A percentile compares a stretch with the other conserved stretches of the same genome.
These are phyloP conservation scores for Mirounga angustirostris DNA, from an alignment of 2,113 vertebrate species.

Conservation along the genomic window DNA sequence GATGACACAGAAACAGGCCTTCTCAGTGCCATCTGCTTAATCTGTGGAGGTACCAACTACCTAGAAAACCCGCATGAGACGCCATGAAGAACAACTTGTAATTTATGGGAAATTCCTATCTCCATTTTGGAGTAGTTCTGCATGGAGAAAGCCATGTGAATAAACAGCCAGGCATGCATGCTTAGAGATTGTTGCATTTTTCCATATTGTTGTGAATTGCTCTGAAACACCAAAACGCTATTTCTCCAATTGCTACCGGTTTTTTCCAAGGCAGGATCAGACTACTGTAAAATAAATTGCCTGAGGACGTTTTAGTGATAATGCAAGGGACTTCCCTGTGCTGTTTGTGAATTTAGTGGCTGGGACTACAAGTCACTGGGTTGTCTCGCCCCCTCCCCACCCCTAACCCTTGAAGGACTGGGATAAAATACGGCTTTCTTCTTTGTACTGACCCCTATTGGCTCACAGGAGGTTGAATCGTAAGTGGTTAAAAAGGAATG, in stretches of 20 bases:
- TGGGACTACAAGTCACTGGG: not conserved
- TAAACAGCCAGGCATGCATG: not conserved
- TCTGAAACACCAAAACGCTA: not conserved
- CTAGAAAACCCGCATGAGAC: not conserved
- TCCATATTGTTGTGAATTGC: not conserved
- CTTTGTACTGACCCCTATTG: constrained; percentile 35
- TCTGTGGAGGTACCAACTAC: constrained; percentile 93
- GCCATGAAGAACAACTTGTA: not conserved
- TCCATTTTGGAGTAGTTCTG: constrained; percentile 14
- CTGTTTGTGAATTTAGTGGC: not conserved
- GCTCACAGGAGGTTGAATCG: not conserved
- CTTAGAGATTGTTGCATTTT: not conserved
- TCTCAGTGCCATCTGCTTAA: constrained; percentile 98
- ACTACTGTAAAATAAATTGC: not conserved
- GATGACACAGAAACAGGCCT: constrained; percentile 97
- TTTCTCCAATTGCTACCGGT: not conserved
- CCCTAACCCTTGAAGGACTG: not conserved
- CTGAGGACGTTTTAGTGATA: not conserved
- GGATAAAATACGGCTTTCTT: not conserved
- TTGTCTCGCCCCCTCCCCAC: not conserved
- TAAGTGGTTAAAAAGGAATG: constrained; percentile 48
- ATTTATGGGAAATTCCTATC: not conserved
- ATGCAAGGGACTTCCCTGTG: not conserved
- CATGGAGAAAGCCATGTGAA: not conserved
- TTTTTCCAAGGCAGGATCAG: not conserved